phyloP scores from a whole-genome alignment of 2,797 vertebrate genomes.

The Eulemur albifrons region DNA sequence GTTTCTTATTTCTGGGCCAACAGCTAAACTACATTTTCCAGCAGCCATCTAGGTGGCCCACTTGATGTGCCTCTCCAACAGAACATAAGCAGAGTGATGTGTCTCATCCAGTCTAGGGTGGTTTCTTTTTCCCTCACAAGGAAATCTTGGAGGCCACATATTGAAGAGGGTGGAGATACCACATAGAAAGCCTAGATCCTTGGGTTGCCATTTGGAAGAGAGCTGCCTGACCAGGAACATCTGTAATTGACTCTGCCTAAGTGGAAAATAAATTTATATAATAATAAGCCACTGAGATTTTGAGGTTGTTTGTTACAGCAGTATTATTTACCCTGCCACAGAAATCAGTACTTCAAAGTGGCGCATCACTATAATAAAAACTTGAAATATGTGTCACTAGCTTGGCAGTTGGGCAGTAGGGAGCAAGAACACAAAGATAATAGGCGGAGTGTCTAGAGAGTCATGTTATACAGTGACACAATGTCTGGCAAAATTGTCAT shows the following conservation, averaged over 20 bases:
- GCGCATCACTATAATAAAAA: neutral
- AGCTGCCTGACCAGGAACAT: neutral
- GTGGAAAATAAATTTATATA: neutral
- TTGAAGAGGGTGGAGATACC: neutral
- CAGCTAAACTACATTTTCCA: neutral
- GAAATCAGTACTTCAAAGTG: neutral
- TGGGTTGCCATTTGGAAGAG: neutral
- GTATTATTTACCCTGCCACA: neutral
- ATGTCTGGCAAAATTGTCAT: neutral
- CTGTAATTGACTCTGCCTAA: neutral
- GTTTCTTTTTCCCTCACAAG: neutral
- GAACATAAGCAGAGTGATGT: neutral
- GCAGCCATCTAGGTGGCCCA: neutral
- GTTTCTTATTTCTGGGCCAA: neutral
- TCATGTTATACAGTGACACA: neutral
- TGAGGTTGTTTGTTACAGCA: neutral
- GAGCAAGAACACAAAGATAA: neutral
- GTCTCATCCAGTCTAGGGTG: neutral
- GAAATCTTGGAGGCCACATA: neutral
- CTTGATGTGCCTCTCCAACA: neutral
- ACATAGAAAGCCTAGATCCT: neutral
- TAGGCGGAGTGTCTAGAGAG: neutral
- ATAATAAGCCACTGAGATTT: neutral
- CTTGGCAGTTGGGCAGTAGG: neutral
- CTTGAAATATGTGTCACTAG: neutral